A percentile compares a stretch with the other conserved stretches of the same genome.
phyloP scores from a whole-genome alignment of 2,113 vertebrate genomes.

The Taurulus bubalis region DNA sequence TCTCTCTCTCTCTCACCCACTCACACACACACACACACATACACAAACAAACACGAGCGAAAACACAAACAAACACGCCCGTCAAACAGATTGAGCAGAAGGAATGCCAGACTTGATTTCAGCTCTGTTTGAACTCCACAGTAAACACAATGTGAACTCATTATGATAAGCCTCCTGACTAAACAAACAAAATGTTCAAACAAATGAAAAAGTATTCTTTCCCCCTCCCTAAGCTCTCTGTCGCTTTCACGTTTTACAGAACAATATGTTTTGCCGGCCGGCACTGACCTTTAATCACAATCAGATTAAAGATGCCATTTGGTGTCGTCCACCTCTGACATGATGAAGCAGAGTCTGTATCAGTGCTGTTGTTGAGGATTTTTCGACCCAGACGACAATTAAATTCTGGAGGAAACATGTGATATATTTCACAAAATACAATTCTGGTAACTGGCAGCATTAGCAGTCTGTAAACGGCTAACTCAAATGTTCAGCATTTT shows the following conservation, averaged over 20 bases:
- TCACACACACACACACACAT: constrained; percentile 36
- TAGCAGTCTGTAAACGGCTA: not conserved
- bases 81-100: constrained; percentile 67
- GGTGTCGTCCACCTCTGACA: constrained; percentile 15
- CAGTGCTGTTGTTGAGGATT: not conserved
- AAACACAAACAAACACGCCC: constrained; percentile 58
- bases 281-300: constrained; percentile 42
- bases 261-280: constrained; percentile 12
- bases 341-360: constrained; percentile 15
- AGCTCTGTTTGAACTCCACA: constrained; percentile 67
- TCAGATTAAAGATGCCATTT: constrained; percentile 19
- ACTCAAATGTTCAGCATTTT: not conserved
- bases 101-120: constrained; percentile 64
- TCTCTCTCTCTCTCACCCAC: not conserved
- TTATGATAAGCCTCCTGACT: constrained; percentile 55
- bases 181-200: constrained; percentile 45
- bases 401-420: not conserved
- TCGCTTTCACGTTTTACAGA: constrained; percentile 28
- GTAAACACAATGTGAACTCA: constrained; percentile 65
- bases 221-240: not conserved
- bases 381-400: not conserved
- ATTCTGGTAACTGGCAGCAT: not conserved
- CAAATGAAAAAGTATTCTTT: constrained; percentile 26
- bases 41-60: constrained; percentile 32
- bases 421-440: not conserved